Conservation (phyloP, 2,888 invertebrate species). For the Lymantria monacha region DNA sequence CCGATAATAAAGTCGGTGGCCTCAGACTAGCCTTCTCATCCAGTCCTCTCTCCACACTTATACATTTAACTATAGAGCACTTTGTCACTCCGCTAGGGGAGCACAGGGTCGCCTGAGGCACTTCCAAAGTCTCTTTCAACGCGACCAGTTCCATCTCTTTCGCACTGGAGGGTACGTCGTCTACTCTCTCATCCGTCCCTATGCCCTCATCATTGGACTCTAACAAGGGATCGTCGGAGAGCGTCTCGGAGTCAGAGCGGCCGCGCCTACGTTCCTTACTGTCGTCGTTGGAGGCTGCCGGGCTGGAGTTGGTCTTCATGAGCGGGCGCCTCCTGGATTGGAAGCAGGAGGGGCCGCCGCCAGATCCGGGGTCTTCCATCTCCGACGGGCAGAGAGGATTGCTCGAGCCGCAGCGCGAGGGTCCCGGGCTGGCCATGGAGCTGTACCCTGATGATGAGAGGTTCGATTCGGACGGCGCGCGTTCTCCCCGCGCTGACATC, state of each 20-base stretch:
- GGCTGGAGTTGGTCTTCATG: constrained; percentile 82
- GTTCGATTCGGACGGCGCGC: constrained; percentile 91
- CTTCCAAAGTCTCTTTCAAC: constrained; percentile 69
- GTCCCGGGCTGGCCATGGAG: constrained; percentile 92
- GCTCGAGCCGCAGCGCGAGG: constrained; percentile 90
- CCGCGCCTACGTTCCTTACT: constrained; percentile 80
- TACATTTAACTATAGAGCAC: constrained; percentile 80
- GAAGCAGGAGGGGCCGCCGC: constrained; percentile 77
- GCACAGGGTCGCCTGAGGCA: constrained; percentile 66
- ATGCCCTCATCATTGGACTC: constrained; percentile 91
- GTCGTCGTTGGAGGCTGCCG: constrained; percentile 68
- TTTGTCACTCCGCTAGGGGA: constrained; percentile 77
- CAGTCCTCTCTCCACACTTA: constrained; percentile 78
- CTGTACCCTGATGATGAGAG: constrained; percentile 92
- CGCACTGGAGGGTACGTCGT: constrained; percentile 86
- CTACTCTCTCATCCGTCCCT: constrained; percentile 88
- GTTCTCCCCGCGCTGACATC: constrained; percentile 86
- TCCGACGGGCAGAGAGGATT: constrained; percentile 90
- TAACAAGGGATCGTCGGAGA: constrained; percentile 86
- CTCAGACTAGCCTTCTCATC: constrained; percentile 72
- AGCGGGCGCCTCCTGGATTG: constrained; percentile 82
- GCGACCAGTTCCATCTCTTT: constrained; percentile 82
- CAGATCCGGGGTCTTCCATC: constrained; percentile 87
- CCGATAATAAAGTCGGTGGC: constrained; percentile 81
- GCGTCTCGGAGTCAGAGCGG: constrained; percentile 88